Percentiles rank a stretch among this genome's conserved stretches.
These are phyloP conservation scores for Leptobrachium leishanense DNA, from an alignment of 2,113 vertebrate genomes.

Conservation along the genomic window DNA sequence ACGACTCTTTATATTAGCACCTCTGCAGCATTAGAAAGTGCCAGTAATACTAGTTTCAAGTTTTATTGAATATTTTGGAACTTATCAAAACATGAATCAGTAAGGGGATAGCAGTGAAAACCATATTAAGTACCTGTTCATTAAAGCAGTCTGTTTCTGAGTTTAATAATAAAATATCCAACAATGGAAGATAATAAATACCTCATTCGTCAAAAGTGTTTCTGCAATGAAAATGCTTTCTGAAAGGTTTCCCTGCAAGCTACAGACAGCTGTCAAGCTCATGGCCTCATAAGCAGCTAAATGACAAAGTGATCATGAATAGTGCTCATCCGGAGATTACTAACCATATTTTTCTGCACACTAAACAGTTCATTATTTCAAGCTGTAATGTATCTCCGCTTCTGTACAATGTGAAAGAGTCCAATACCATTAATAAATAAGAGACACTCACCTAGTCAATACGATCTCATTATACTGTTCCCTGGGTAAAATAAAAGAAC, in stretches of 20 bases:
- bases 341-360: neutral
- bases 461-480: neutral
- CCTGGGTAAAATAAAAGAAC: neutral
- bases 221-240: neutral
- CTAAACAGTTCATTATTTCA: neutral
- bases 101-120: too few species aligned
- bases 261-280: neutral
- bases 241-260: neutral
- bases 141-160: too few species aligned
- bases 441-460: neutral
- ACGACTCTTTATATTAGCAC: too few species aligned
- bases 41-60: too few species aligned
- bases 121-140: too few species aligned
- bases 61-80: too few species aligned
- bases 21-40: too few species aligned
- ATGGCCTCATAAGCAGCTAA: neutral
- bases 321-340: neutral
- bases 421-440: slow-evolving; percentile 10
- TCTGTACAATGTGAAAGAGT: neutral
- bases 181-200: too few species aligned
- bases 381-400: neutral
- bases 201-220: neutral
- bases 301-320: neutral
- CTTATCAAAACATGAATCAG: too few species aligned
- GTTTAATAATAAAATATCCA: too few species aligned